phyloP scores from a whole-genome alignment of 2,797 vertebrate genomes.

The Smutsia gigantea region DNA sequence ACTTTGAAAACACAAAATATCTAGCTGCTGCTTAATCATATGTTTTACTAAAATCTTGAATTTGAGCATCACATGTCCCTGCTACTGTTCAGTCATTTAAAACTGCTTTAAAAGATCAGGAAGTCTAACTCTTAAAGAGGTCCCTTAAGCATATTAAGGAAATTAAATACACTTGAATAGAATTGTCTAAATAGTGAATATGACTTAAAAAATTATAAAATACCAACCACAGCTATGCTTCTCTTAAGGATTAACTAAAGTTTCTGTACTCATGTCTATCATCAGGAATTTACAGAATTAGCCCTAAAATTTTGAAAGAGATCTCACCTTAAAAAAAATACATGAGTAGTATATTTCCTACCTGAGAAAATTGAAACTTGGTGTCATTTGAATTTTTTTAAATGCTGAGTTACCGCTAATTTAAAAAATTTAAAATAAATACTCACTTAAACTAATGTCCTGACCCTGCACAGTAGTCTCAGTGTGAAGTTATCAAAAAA shows the following conservation, averaged over 20 bases:
- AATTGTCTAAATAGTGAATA: neutral
- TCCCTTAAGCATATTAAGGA: constrained; percentile 38
- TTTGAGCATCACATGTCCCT: neutral
- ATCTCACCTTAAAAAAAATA: neutral
- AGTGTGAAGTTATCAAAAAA: neutral
- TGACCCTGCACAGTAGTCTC: neutral
- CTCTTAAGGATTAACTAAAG: neutral
- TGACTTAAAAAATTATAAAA: constrained; percentile 37
- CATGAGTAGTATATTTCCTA: neutral
- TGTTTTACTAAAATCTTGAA: constrained; percentile 38
- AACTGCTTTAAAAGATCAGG: constrained; percentile 50
- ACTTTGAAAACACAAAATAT: constrained; percentile 21
- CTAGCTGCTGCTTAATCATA: constrained; percentile 2
- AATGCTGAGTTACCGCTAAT: neutral
- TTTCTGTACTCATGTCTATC: constrained; percentile 41
- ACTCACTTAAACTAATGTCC: neutral
- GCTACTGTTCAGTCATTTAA: constrained; percentile 43
- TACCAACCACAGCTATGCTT: neutral
- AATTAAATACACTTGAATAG: constrained; percentile 22
- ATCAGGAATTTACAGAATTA: constrained; percentile 27
- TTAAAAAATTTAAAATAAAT: constrained; percentile 53
- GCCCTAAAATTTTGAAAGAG: constrained; percentile 41
- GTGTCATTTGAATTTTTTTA: neutral
- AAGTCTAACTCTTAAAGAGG: constrained; percentile 46
- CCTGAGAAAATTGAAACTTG: constrained; percentile 46